These are phyloP conservation scores for Tholera decimalis DNA, from an alignment of 2,888 invertebrate species.

Conservation along the genomic window DNA sequence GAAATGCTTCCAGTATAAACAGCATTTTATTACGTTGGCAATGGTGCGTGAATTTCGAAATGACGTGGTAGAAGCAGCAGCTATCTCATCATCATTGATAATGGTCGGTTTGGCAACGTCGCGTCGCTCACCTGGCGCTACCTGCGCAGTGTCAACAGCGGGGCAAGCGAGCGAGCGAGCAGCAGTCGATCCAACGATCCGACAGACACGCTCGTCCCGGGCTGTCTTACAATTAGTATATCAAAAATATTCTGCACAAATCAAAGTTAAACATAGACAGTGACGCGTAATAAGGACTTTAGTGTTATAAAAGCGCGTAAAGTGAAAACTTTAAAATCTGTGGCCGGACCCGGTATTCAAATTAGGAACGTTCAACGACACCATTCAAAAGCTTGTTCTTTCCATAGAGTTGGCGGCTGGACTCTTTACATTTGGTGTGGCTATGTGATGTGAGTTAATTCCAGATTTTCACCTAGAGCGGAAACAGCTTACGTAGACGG, in stretches of 20 bases:
- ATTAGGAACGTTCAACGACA: slow-evolving; percentile 77
- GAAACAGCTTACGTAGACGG: slow-evolving; percentile 89
- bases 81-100: slow-evolving; percentile 90
- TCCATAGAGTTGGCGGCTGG: slow-evolving; percentile 68
- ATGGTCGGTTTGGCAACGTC: slow-evolving; percentile 90
- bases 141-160: slow-evolving; percentile 90
- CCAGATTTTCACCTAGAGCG: slow-evolving; percentile 89
- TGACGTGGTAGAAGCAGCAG: slow-evolving; percentile 78
- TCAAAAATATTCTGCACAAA: slow-evolving; percentile 77
- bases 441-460: slow-evolving; percentile 86
- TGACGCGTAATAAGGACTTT: slow-evolving; percentile 64
- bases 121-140: slow-evolving; percentile 89
- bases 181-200: slow-evolving; percentile 86
- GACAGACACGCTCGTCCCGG: slow-evolving; percentile 82
- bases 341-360: slow-evolving; percentile 67
- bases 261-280: slow-evolving; percentile 67
- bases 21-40: slow-evolving; percentile 79
- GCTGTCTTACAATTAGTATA: slow-evolving; percentile 70
- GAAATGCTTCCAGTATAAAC: slow-evolving; percentile 64
- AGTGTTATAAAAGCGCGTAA: slow-evolving; percentile 65
- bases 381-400: slow-evolving; percentile 72
- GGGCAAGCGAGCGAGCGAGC: slow-evolving; percentile 81
- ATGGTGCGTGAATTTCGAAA: slow-evolving; percentile 82
- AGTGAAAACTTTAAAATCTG: slow-evolving; percentile 73
- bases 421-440: slow-evolving; percentile 78